Base-by-base conservation (phyloP, 2,797 vertebrate species). In the Acropternis orthonyx region DNA sequence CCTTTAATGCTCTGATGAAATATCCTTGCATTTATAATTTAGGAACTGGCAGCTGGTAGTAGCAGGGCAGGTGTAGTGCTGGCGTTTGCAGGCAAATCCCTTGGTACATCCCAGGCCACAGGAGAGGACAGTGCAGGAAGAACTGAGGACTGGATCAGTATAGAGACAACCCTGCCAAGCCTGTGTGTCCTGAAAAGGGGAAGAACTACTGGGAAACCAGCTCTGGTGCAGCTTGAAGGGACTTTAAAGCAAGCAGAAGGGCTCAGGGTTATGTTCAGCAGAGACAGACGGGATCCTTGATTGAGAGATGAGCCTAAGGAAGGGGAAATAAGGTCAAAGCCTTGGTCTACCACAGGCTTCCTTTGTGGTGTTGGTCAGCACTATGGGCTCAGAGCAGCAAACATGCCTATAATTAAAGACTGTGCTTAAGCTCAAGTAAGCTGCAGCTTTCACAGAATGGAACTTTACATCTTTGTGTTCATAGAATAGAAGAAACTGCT, bases 1-100 rank as follows among this genome's bases (percentile, higher is more conserved):
- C 87, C 93, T 96, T 95, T 97, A 94, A 86, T 93, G 97, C 94
- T 93, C 74, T 93, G 91, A 96, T 96, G 95, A 97, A 97, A 97
- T 97, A 94, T 91, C 69, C 87, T 30, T 55, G 81, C 67, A 94
- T 93, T 91, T 94, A 96, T 95, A 96, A 93, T 91, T 97, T 97
- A 94, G 81, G 85, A 87, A 89, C 90, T 89, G 93, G 93, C 97
- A 97, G 95, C 96, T 97, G 97, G 96, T 83, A 83, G 95, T 49
- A 59, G 71, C 54, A 80, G 92, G 74, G 49, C 86, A 95, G 96
- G 96, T 95, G 82, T 46, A 90, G 46, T 12, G 36, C 51, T 80
- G 94, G 94, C 1, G 0, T 84, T 78, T 68, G 74, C 85, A 79
- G 77, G 85, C 77, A 77, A 92, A 71, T 92, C 95, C 89, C 95